Conservation (phyloP, 2,797 vertebrate species). For the Natrix natrix region DNA sequence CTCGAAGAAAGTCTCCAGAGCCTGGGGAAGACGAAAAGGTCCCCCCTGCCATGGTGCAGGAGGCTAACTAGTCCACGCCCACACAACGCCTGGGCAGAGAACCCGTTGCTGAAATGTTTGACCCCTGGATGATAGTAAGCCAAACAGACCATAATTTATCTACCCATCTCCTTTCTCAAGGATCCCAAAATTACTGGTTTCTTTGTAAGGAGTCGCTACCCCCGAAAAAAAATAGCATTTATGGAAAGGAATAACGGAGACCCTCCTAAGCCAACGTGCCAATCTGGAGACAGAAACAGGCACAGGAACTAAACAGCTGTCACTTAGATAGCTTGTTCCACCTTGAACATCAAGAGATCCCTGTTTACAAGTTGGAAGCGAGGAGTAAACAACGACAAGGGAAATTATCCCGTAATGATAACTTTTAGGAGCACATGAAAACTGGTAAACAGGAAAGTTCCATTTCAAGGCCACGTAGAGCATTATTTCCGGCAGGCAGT, state of each 20-base stretch:
- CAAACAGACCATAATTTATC: background rate
- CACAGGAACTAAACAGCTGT: background rate
- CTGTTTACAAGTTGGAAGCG: background rate
- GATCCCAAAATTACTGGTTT: background rate
- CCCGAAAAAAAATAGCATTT: background rate
- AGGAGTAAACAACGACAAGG: background rate
- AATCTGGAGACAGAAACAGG: background rate
- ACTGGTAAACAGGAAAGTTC: background rate
- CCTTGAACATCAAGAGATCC: background rate
- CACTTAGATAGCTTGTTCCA: background rate
- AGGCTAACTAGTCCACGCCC: too few species aligned
- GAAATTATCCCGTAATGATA: background rate
- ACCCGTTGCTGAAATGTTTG: too few species aligned
- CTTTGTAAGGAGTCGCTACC: background rate
- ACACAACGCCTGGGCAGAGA: too few species aligned
- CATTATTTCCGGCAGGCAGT: background rate
- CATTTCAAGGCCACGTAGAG: background rate
- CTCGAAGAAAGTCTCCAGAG: too few species aligned
- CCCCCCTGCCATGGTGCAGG: too few species aligned
- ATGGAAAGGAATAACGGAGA: background rate
- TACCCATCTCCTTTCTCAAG: too few species aligned
- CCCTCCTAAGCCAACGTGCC: background rate
- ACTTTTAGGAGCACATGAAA: background rate
- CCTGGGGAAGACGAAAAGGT: too few species aligned
- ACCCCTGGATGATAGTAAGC: background rate